Evolutionary conservation across 2,888 invertebrate species (phyloP).

Genomic region (Tipula unca): DNA sequence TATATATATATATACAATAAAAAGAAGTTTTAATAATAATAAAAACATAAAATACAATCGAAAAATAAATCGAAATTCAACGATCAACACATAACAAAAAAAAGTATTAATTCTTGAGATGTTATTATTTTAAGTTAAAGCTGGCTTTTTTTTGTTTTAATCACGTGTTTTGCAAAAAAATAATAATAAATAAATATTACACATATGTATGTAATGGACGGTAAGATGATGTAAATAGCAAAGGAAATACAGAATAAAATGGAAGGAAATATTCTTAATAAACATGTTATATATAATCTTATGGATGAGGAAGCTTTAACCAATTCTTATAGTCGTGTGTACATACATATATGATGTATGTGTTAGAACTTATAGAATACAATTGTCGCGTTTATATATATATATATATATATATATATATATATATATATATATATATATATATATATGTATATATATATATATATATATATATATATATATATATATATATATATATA

Average conservation of each 20-base stretch:
- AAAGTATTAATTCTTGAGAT: neutral
- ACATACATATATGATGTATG: neutral
- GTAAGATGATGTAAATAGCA: neutral
- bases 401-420: no score
- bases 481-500: no score
- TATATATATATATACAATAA: no score
- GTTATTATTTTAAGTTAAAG: neutral
- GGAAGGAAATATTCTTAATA: neutral
- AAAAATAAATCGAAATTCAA: neutral
- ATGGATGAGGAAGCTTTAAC: neutral
- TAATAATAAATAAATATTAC: neutral
- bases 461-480: no score
- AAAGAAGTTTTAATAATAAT: conserved; percentile 8
- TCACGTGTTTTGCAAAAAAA: neutral
- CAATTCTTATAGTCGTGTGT: neutral
- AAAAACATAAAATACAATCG: neutral
- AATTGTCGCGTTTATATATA: neutral
- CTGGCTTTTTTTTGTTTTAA: neutral
- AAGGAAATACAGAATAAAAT: neutral
- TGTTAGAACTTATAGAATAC: neutral
- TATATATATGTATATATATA: no score
- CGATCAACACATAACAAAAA: neutral
- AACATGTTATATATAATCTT: neutral
- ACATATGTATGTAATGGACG: neutral
- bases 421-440: no score